Conservation (phyloP, 2,113 vertebrate species). For the Callocephalon fimbriatum region DNA sequence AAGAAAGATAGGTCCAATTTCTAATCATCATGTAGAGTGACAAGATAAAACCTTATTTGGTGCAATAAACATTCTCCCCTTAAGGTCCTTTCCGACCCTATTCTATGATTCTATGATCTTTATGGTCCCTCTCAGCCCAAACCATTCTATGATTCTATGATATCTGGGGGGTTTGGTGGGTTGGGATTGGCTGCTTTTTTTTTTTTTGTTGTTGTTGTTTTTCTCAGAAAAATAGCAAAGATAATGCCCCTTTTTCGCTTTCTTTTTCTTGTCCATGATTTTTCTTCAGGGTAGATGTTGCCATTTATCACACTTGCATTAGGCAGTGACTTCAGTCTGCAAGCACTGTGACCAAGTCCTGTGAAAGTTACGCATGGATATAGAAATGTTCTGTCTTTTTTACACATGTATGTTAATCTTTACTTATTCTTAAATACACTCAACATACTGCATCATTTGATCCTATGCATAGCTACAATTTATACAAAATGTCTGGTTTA, state of each 20-base stretch:
- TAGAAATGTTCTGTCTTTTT: not conserved
- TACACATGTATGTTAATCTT: not conserved
- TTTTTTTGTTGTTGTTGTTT: not conserved
- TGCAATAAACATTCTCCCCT: too few species aligned
- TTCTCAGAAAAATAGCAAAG: not conserved
- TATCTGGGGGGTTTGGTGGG: not conserved
- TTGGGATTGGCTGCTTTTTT: not conserved
- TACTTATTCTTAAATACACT: not conserved
- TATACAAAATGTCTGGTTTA: not conserved
- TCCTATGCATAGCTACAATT: not conserved
- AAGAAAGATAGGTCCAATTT: too few species aligned
- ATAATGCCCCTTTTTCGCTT: not conserved
- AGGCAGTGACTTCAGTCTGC: not conserved
- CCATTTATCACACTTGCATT: not conserved
- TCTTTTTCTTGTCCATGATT: not conserved
- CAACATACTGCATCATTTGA: not conserved
- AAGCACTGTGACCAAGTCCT: not conserved
- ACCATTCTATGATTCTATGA: not conserved
- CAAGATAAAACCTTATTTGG: too few species aligned
- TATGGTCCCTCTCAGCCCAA: not conserved
- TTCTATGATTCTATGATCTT: not conserved
- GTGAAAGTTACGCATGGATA: accelerated
- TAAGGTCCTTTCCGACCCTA: too few species aligned
- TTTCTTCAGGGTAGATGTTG: not conserved
- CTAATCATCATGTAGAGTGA: too few species aligned